phyloP scores from a whole-genome alignment of 2,797 vertebrate genomes.

The Myotis findleyi region DNA sequence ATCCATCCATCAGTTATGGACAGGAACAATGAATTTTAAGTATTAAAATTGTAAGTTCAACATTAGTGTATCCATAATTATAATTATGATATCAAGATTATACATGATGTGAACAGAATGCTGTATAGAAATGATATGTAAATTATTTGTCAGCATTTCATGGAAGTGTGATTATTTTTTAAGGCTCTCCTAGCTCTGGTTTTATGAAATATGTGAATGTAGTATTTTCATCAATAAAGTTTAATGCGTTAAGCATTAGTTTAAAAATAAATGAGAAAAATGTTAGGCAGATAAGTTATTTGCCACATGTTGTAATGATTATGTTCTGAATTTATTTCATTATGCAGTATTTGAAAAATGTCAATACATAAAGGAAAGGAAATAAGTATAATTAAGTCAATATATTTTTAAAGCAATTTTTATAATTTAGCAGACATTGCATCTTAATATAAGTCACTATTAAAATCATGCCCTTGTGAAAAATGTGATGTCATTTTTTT shows the following conservation, averaged over 20 bases:
- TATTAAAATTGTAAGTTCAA: slow-evolving; percentile 76
- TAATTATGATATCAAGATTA: slow-evolving; percentile 75
- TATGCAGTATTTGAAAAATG: slow-evolving; percentile 83
- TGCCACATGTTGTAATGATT: slow-evolving; percentile 79
- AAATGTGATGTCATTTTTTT: slow-evolving; percentile 76
- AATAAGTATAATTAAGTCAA: slow-evolving; percentile 81
- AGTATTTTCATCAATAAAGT: slow-evolving; percentile 80
- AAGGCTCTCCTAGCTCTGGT: slow-evolving; percentile 75
- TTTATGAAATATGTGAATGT: slow-evolving; percentile 81
- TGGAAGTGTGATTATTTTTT: slow-evolving; percentile 78
- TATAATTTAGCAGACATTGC: slow-evolving; percentile 81
- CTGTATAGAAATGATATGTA: slow-evolving; percentile 76
- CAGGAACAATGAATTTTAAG: slow-evolving; percentile 74
- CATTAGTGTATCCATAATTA: slow-evolving; percentile 67
- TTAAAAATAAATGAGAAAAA: slow-evolving; percentile 78
- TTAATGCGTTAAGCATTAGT: slow-evolving; percentile 79
- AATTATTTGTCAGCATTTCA: slow-evolving; percentile 79
- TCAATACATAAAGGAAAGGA: slow-evolving; percentile 80
- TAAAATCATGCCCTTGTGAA: slow-evolving; percentile 78
- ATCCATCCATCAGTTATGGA: slow-evolving; percentile 71
- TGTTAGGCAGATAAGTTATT: slow-evolving; percentile 80
- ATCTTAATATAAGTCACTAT: slow-evolving; percentile 83
- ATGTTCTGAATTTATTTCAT: slow-evolving; percentile 80
- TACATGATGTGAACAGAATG: slow-evolving; percentile 73
- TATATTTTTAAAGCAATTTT: slow-evolving; percentile 83